Conservation (phyloP, 1,140 invertebrate genomes). For the Drosophila sechellia region DNA sequence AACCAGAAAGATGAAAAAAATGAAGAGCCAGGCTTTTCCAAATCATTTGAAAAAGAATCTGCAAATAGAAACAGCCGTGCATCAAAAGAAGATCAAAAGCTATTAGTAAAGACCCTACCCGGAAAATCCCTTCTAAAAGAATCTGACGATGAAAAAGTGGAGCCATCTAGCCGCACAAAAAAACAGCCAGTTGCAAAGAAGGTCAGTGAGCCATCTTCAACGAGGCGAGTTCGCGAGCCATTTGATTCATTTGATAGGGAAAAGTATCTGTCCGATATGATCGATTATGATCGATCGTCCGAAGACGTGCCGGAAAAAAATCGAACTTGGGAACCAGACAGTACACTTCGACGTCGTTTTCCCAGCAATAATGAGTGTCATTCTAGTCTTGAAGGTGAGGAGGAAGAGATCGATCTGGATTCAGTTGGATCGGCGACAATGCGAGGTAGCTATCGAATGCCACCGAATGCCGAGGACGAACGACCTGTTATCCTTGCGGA, state of each 20-base stretch:
- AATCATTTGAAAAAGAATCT: neutral
- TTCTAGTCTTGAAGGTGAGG: neutral
- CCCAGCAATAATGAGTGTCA: neutral
- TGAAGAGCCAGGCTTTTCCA: neutral
- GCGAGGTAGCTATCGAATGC: neutral
- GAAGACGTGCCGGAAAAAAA: neutral
- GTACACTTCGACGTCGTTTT: neutral
- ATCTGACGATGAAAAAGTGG: neutral
- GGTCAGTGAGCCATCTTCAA: neutral
- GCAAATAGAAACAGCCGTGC: neutral
- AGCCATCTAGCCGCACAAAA: neutral
- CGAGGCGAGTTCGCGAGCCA: neutral
- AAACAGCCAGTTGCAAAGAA: neutral
- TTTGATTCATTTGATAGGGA: conserved; percentile 3
- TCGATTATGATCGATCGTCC: conserved; percentile 11
- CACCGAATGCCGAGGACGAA: neutral
- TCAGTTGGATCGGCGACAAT: conserved; percentile 1
- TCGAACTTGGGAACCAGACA: neutral
- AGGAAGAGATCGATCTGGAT: neutral
- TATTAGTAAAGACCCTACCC: neutral
- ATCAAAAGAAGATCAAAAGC: neutral
- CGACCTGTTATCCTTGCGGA: conserved; percentile 1
- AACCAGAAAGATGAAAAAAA: neutral
- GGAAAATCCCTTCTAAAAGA: neutral
- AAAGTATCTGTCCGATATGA: neutral